phyloP scores from a whole-genome alignment of 1,140 invertebrate species.

The Temnothorax curvispinosus region DNA sequence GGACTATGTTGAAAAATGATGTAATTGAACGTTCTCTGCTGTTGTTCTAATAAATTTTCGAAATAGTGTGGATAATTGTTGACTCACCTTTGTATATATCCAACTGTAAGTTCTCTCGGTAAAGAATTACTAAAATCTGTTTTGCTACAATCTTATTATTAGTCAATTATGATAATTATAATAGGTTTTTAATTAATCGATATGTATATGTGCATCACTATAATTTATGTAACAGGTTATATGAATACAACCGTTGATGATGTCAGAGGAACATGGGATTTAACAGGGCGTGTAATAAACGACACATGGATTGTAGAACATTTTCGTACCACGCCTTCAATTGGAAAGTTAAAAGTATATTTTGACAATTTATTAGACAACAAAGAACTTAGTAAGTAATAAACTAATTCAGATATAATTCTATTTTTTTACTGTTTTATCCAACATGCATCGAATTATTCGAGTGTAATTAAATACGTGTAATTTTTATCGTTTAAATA shows the following conservation, averaged over 20 bases:
- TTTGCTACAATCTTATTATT: background rate
- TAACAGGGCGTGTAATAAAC: background rate
- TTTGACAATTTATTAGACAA: background rate
- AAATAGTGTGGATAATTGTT: too few species aligned
- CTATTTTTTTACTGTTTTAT: background rate
- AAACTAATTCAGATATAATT: background rate
- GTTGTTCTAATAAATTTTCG: too few species aligned
- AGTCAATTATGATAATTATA: background rate
- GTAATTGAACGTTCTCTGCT: too few species aligned
- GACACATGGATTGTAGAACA: background rate
- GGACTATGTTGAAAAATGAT: too few species aligned
- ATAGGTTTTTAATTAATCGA: background rate
- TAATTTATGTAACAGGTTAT: background rate
- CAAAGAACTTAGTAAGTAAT: background rate
- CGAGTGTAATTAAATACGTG: background rate
- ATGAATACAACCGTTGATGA: background rate
- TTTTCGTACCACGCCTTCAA: background rate
- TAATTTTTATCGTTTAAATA: background rate
- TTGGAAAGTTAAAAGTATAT: background rate
- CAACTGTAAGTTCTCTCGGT: too few species aligned
- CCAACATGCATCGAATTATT: background rate
- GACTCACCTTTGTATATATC: too few species aligned
- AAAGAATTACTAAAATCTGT: background rate
- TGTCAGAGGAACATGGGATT: background rate
- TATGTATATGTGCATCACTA: too few species aligned